Base-by-base conservation (phyloP, 2,797 vertebrate genomes). In the Ctenopoma multispine region DNA sequence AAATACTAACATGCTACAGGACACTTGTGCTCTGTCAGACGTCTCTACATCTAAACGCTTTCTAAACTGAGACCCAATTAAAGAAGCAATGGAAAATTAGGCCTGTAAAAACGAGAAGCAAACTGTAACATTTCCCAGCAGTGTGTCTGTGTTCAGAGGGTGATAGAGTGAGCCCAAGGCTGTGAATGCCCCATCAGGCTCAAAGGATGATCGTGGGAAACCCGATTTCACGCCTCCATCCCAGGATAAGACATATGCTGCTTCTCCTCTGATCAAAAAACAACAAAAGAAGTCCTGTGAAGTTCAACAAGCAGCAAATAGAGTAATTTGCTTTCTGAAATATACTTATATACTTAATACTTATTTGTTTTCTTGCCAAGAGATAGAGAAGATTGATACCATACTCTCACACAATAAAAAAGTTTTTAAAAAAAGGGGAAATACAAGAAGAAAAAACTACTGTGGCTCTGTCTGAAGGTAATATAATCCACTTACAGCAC, bases 51-150 rank as follows among this genome's bases (percentile, higher is more conserved):
- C 34, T 34, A 53, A 66, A 55, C 3, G 2, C 54, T 48, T 69
- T 76, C 34, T 38, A 54, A 69, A 56, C 46, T 41, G 29, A 70
- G 74, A 48, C 51, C 63, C 38, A 83, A 77, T 86, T 78, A 84
- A 81, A 65, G 56, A 85, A 55, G 60, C 61, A n/a, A 41, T 44
- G 64, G 68, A 88, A 89, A 88, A 82, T 74, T 31, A 76, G 53
- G 58, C 72, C 58, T 5, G 21, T 90, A 80, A 91, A 87, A 83
- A 54, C 1, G 31, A 72, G 49, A 61, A 40, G 56, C n/a, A 58
- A 75, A 76, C 54, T 63, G 64, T 18, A 83, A 69, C 48, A 51
- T 79, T 79, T 87, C 65, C 74, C 77, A 66, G 69, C 73, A 63
- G 49, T 38, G 60, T 51, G 72, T 58, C 62, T 63, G 38, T 79